Evolutionary conservation across 2,888 invertebrate genomes (phyloP).

Genomic region (Lasiommata megera): DNA sequence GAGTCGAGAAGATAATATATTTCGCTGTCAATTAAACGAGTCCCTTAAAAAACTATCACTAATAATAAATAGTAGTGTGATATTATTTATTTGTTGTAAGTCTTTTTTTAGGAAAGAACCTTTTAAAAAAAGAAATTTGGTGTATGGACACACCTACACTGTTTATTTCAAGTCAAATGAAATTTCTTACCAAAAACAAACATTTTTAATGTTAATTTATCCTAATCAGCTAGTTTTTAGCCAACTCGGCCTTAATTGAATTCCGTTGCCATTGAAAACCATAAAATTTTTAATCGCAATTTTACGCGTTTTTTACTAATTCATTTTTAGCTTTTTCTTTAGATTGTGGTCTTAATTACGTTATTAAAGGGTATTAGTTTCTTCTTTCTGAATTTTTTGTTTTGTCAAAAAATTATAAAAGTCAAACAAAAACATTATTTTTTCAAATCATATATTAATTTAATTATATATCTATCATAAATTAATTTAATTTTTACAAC

Average conservation of each 20-base stretch:
- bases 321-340: too few relatives aligned
- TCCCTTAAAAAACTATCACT: too few relatives aligned
- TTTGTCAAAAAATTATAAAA: too few relatives aligned
- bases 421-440: too few relatives aligned
- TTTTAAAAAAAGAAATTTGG: too few relatives aligned
- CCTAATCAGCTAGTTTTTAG: conserved; percentile 2
- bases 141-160: too few relatives aligned
- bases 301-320: conserved; percentile 1
- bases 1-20: not conserved
- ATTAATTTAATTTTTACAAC: not conserved
- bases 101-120: too few relatives aligned
- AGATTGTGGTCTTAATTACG: too few relatives aligned
- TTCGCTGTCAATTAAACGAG: not conserved
- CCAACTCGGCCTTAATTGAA: conserved; percentile 2
- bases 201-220: conserved; percentile 2
- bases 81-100: too few relatives aligned
- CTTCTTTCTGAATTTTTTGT: not conserved
- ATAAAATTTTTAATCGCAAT: conserved; percentile 1
- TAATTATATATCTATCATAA: too few relatives aligned
- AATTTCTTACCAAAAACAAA: conserved; percentile 5
- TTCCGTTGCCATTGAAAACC: not conserved
- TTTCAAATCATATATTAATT: not conserved
- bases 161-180: not conserved
- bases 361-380: too few relatives aligned
- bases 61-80: too few relatives aligned